phyloP scores from a whole-genome alignment of 2,888 invertebrate species.

The Phyto melanocephala region DNA sequence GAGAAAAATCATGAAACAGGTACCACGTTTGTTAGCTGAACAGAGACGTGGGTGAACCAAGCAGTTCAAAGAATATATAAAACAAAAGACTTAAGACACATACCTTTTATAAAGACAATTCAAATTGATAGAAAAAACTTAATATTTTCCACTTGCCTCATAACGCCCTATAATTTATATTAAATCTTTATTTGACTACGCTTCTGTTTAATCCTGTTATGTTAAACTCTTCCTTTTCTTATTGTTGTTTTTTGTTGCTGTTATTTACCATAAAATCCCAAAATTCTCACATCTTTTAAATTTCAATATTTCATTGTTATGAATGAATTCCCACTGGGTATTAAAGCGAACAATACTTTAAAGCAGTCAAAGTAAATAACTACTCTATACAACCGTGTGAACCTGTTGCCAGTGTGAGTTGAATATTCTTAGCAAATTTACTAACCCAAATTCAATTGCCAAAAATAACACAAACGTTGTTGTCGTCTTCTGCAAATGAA shows the following conservation, averaged over 20 bases:
- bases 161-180: no score
- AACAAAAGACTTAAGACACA: conserved; percentile 16
- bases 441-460: conserved; percentile 26
- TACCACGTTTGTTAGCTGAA: neutral
- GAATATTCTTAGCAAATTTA: conserved; percentile 42
- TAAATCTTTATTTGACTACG: conserved; percentile 17
- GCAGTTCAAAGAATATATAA: neutral
- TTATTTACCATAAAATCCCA: conserved; percentile 19
- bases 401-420: conserved; percentile 51
- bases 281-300: conserved; percentile 50
- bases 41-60: conserved; percentile 35
- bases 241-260: neutral
- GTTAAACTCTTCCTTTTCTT: conserved; percentile 39
- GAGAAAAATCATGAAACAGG: conserved; percentile 48
- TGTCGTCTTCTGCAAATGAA: conserved; percentile 1
- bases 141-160: no score
- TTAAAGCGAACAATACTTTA: neutral
- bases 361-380: neutral
- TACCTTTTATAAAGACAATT: neutral
- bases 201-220: conserved; percentile 43
- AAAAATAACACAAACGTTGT: neutral
- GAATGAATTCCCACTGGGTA: conserved; percentile 57
- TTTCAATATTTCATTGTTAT: conserved; percentile 51
- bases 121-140: neutral
- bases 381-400: conserved; percentile 52